These are phyloP conservation scores for western clawed frog (Xenopus tropicalis) DNA, from an alignment of 2,113 vertebrate genomes.

Conservation along the genomic window DNA sequence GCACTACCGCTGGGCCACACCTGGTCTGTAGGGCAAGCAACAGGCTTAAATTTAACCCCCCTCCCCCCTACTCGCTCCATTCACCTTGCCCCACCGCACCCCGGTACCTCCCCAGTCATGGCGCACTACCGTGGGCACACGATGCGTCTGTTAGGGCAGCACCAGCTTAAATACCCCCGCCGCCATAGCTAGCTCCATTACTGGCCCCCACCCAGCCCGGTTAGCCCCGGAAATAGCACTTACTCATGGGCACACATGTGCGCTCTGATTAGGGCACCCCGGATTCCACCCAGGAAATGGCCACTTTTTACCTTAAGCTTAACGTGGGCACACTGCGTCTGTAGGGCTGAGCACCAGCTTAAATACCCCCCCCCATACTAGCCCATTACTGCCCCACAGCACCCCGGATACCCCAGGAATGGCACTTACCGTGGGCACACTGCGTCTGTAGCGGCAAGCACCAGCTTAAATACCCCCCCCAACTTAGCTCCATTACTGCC, in stretches of 20 bases:
- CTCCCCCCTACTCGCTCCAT: no score
- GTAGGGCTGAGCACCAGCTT: conserved; percentile 95
- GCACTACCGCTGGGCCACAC: no score
- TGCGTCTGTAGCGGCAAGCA: conserved; percentile 93
- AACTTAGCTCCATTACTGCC: conserved; percentile 60
- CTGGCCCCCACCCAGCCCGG: no score
- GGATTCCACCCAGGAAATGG: accelerated
- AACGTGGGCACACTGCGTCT: conserved; percentile 96
- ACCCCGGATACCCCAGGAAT: not conserved
- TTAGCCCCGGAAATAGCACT: no score
- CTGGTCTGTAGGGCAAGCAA: no score
- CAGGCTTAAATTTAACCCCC: no score
- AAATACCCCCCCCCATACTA: conserved; percentile 97
- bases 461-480: conserved; percentile 97
- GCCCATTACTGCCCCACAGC: no score
- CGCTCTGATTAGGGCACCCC: no score
- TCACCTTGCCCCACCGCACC: no score
- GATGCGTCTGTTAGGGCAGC: conserved; percentile 92
- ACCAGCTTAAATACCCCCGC: conserved; percentile 97
- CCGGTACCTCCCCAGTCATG: no score
- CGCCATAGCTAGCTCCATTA: conserved; percentile 73
- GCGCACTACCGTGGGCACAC: conserved; percentile 92
- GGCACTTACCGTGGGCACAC: conserved; percentile 92
- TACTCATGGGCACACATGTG: no score
- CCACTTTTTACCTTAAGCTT: no score